phyloP scores from a whole-genome alignment of 2,113 vertebrate species.

The Corydoras maculifer region DNA sequence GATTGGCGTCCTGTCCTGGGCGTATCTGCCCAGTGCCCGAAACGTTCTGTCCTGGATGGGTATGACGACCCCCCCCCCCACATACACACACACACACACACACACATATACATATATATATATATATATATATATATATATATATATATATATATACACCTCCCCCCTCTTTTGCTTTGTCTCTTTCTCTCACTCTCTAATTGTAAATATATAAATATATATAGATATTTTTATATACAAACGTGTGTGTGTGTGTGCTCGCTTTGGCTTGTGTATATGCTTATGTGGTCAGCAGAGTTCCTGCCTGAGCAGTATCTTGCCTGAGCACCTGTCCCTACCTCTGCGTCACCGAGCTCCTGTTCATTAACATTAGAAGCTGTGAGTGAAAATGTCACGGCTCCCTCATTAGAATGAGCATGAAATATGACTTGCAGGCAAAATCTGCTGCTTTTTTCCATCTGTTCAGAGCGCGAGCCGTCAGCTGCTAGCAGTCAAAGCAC shows the following conservation, averaged over 20 bases:
- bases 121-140: no score
- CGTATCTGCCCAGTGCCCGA: no score
- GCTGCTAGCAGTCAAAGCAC: constrained; percentile 15
- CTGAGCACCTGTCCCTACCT: constrained; percentile 17
- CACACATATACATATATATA: no score
- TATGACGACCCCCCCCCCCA: no score
- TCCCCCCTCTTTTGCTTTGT: no score
- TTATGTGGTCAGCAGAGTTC: constrained; percentile 7
- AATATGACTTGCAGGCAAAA: constrained; percentile 21
- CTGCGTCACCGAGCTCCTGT: constrained; percentile 14
- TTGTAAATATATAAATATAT: no score
- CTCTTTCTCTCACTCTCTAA: no score
- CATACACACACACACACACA: no score
- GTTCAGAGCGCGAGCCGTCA: constrained; percentile 1
- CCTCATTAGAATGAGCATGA: constrained; percentile 34
- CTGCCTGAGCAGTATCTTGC: constrained; percentile 12
- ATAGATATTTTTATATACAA: no score
- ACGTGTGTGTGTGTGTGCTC: neutral
- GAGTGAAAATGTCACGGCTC: constrained; percentile 40
- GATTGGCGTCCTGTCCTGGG: no score
- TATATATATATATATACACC: no score
- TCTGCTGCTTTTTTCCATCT: neutral
- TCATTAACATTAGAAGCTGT: constrained; percentile 40
- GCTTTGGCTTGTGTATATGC: neutral
- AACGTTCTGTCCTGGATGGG: no score